Base-by-base conservation (phyloP, 2,113 vertebrate genomes). In the Podocnemis expansa region DNA sequence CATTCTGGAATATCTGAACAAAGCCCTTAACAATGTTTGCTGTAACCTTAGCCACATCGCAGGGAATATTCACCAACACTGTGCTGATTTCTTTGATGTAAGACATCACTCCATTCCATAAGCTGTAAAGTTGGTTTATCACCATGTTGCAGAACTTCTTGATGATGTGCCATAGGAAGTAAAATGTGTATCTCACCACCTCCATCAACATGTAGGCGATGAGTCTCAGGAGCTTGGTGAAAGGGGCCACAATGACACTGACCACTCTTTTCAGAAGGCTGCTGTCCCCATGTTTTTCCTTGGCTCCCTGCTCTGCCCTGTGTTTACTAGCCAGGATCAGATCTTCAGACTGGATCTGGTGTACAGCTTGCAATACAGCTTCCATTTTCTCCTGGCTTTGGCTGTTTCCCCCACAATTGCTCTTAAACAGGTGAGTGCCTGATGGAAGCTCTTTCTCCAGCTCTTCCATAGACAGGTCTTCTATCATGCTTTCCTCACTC, bases 11-110 rank as follows among this genome's bases (percentile, higher is more conserved):
- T 34, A 98, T 97, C 6, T 96, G 93, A 12, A 98, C 96, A 43
- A 98, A 49, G 51, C 97, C 98, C 83, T 98, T 90, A 90, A 96
- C 78, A 87, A 98, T 91, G 47, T 96, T 98, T 87, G 93, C 4
- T 4, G 90, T 19, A 13, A 98, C 98, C 51, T 94, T 97, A 22
- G 97, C 96, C 73, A 97, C 12, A 2, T 98, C 97, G 85, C 96
- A 97, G 58, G 98, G 98, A 58, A 98, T 97, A 95, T 96, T 96
- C 90, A 98, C 91, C 95, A 98, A 78, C 91, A 98, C 98, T 45
- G 94, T 93, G 79, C 93, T 95, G 24, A 98, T 81, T 51, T 97
- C 93, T 91, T 96, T 79, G 11, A 98, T 47, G 88, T 98, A 98
- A 8, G 98, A 97, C 63, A 95, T 17, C 2, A 93, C 0, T 11